These are phyloP conservation scores for Lepidochrysops patricia DNA, from an alignment of 2,888 invertebrate genomes.

Conservation along the genomic window DNA sequence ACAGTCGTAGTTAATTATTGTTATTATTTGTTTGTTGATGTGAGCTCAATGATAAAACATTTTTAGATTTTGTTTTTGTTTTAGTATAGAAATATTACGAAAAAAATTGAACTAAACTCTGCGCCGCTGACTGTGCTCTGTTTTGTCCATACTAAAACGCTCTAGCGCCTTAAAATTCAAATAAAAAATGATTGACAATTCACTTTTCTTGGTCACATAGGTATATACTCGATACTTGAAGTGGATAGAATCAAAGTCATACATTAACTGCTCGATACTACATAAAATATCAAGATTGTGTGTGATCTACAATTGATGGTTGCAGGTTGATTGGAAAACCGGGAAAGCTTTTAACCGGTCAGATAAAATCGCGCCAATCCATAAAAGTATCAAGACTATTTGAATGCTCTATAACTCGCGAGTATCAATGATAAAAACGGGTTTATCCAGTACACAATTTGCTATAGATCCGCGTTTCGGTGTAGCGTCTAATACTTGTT, in stretches of 20 bases:
- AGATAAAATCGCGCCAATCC: not conserved
- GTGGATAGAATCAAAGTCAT: not conserved
- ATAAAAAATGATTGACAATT: too few relatives aligned
- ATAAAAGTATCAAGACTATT: constrained; percentile 1
- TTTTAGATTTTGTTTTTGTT: not conserved
- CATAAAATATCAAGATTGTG: not conserved
- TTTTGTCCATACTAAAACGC: too few relatives aligned
- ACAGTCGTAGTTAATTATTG: not conserved
- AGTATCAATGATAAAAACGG: constrained; percentile 16
- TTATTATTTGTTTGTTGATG: not conserved
- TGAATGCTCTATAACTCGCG: constrained; percentile 6
- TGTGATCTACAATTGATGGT: not conserved
- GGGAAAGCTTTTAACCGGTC: not conserved
- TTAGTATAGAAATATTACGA: not conserved
- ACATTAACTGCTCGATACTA: too few relatives aligned
- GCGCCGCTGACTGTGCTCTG: too few relatives aligned
- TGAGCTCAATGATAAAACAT: not conserved
- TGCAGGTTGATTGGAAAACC: not conserved
- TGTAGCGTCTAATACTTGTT: constrained; percentile 17
- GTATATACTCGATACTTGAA: too few relatives aligned
- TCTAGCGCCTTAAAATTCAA: too few relatives aligned
- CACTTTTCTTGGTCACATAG: too few relatives aligned
- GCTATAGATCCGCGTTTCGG: constrained; percentile 18
- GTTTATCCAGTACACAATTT: constrained; percentile 20
- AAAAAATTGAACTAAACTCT: too few relatives aligned